These are phyloP conservation scores for Eupeodes corollae DNA, from an alignment of 1,140 invertebrate species.

Conservation along the genomic window DNA sequence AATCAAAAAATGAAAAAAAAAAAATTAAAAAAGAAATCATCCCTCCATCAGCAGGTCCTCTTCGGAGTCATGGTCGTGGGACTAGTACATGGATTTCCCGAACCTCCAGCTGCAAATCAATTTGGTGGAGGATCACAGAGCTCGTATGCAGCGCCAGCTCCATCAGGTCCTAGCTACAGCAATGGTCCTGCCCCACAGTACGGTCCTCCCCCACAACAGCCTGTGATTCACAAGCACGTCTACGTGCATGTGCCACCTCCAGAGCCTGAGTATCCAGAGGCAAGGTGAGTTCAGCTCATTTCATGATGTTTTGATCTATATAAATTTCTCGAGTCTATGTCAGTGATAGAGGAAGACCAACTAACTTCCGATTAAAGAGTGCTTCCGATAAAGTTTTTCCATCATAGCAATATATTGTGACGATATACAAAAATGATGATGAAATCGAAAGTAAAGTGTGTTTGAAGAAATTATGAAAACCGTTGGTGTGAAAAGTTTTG, in stretches of 20 bases:
- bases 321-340: too few relatives aligned
- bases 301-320: not conserved
- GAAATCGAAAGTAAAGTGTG: too few relatives aligned
- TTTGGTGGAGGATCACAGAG: not conserved
- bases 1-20: too few relatives aligned
- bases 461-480: too few relatives aligned
- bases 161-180: conserved; percentile 34
- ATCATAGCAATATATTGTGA: too few relatives aligned
- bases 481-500: too few relatives aligned
- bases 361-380: too few relatives aligned
- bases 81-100: not conserved
- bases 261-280: conserved; percentile 59
- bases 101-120: not conserved
- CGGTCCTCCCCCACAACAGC: conserved; percentile 56
- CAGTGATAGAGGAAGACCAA: too few relatives aligned
- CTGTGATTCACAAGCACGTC: conserved; percentile 73
- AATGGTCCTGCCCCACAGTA: conserved; percentile 51
- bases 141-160: not conserved
- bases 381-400: too few relatives aligned
- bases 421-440: too few relatives aligned
- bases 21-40: too few relatives aligned
- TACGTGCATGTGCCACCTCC: conserved; percentile 78
- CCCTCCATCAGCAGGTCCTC: too few relatives aligned
- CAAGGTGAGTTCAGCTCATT: conserved; percentile 42
- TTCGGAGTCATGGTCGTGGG: not conserved